Evolutionary conservation across 2,113 vertebrate genomes (phyloP).

Genomic region (Sturnus vulgaris): DNA sequence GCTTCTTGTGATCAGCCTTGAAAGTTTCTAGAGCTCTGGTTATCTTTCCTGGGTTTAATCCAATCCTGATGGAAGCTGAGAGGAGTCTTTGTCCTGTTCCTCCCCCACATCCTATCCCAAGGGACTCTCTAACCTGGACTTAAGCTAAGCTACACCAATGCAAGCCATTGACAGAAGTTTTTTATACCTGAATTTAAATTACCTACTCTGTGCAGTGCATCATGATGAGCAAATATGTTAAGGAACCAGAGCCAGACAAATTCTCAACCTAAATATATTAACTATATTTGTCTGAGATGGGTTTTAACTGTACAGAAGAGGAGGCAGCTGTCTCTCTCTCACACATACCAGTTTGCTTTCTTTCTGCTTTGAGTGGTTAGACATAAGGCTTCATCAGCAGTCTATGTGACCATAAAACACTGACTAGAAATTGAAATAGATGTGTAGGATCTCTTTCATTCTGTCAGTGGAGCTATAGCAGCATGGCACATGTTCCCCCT

Average conservation of each 20-base stretch:
- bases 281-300: background rate
- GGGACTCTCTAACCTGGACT: background rate
- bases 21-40: background rate
- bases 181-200: background rate
- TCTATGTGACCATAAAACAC: background rate
- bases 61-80: background rate
- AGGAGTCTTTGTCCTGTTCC: background rate
- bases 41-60: conserved; percentile 21
- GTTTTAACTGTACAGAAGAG: background rate
- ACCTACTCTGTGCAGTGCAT: background rate
- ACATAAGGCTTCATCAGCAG: background rate
- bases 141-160: background rate
- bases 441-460: background rate
- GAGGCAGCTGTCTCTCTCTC: background rate
- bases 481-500: background rate
- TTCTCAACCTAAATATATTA: background rate
- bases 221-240: background rate
- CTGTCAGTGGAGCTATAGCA: background rate
- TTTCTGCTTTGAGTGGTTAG: background rate
- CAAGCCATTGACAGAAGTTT: background rate
- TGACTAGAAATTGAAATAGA: background rate
- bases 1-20: background rate
- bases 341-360: background rate
- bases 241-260: background rate
- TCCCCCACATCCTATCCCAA: background rate